Conservation (phyloP, 2,797 vertebrate species). For the Protonibea diacanthus region DNA sequence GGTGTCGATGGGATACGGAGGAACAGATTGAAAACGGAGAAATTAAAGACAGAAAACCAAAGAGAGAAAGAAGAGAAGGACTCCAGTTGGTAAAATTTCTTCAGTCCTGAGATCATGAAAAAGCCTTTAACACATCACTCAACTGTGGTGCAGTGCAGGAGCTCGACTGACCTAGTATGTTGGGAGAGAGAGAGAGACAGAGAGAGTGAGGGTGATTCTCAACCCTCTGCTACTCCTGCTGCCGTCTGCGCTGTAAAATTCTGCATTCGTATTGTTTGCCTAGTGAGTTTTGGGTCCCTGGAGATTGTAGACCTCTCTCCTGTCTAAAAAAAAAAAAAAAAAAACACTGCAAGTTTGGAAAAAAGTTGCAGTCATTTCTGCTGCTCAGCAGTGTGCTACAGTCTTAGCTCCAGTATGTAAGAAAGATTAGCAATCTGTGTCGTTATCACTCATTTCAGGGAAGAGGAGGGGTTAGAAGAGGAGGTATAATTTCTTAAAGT, state of each 20-base stretch:
- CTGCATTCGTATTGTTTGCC: constrained; percentile 75
- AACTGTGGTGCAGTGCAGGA: constrained; percentile 77
- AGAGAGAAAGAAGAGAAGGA: not conserved
- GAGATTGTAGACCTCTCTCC: constrained; percentile 66
- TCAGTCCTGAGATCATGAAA: constrained; percentile 42
- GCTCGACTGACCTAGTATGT: constrained; percentile 73
- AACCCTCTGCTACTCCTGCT: constrained; percentile 58
- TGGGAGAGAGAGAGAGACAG: constrained; percentile 42
- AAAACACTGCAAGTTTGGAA: constrained; percentile 70
- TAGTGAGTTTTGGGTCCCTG: constrained; percentile 68
- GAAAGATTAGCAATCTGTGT: constrained; percentile 69
- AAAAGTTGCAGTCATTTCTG: constrained; percentile 72
- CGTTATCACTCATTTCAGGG: constrained; percentile 58
- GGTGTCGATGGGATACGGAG: too few relatives aligned
- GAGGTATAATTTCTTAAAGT: constrained; percentile 57
- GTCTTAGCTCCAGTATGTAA: constrained; percentile 49
- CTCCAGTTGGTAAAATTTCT: constrained; percentile 8
- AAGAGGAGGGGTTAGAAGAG: constrained; percentile 15
- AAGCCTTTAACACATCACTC: constrained; percentile 63
- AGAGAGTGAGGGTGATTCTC: constrained; percentile 58
- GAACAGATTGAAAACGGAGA: not conserved
- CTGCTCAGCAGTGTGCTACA: constrained; percentile 69
- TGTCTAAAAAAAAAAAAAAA: constrained; percentile 49
- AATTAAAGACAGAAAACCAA: not conserved
- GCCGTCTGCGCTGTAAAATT: constrained; percentile 58